Evolutionary conservation across 2,113 vertebrate species (phyloP).

Genomic region (Ophiodon elongatus): DNA sequence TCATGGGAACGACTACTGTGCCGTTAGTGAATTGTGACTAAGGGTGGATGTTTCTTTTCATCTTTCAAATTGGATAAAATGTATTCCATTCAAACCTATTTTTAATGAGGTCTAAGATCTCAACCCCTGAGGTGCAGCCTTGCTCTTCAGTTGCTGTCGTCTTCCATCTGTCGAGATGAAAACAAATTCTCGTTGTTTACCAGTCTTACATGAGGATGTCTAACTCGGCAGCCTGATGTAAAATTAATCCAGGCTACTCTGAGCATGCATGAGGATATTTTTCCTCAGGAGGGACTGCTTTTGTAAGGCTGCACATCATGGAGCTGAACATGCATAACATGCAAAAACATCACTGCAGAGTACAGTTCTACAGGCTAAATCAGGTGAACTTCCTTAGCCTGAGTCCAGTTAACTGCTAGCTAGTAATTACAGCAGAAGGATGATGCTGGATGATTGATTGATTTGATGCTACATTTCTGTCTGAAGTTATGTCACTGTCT

Average conservation of each 20-base stretch:
- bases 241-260: conserved; percentile 64
- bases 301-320: conserved; percentile 15
- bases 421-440: conserved; percentile 25
- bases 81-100: conserved; percentile 46
- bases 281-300: conserved; percentile 26
- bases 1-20: neutral
- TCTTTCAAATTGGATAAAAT: conserved; percentile 55
- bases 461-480: conserved; percentile 51
- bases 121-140: conserved; percentile 54
- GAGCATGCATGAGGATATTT: conserved; percentile 8
- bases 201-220: conserved; percentile 44
- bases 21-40: conserved; percentile 22
- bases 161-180: conserved; percentile 68
- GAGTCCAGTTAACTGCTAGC: conserved; percentile 12
- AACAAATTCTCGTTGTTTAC: conserved; percentile 68
- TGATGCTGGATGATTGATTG: conserved; percentile 52
- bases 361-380: conserved; percentile 12
- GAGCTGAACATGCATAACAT: conserved; percentile 9
- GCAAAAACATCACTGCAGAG: neutral
- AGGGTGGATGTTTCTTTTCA: conserved; percentile 50
- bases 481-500: conserved; percentile 64
- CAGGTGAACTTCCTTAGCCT: conserved; percentile 14
- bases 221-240: conserved; percentile 51
- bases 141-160: conserved; percentile 45
- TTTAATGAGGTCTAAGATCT: conserved; percentile 72